These are phyloP conservation scores for Mercenaria mercenaria DNA, from an alignment of 1,140 invertebrate species.

Conservation along the genomic window DNA sequence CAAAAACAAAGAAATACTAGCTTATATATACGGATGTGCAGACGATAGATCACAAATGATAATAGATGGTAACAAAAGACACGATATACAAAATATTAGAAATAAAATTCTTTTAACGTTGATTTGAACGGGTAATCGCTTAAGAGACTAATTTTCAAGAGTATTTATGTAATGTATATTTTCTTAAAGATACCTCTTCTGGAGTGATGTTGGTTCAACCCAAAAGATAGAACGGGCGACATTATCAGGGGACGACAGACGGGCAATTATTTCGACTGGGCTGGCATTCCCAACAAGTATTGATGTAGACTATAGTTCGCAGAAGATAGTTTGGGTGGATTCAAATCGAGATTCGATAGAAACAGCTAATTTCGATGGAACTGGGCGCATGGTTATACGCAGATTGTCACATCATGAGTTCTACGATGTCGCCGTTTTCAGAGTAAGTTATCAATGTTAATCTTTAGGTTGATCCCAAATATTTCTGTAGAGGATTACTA, in stretches of 20 bases:
- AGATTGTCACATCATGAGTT: background rate
- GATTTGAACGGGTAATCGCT: no score
- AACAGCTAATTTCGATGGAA: conserved; percentile 13
- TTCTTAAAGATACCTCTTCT: conserved; percentile 22
- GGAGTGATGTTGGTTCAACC: conserved; percentile 35
- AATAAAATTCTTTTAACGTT: no score
- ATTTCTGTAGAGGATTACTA: no score
- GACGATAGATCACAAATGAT: no score
- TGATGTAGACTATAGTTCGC: background rate
- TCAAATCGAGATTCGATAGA: conserved; percentile 17
- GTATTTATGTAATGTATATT: no score
- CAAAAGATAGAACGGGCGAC: conserved; percentile 24
- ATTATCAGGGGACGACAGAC: background rate
- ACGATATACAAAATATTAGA: no score
- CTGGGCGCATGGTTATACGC: background rate
- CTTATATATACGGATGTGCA: no score
- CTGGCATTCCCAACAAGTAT: background rate
- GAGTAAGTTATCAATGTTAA: background rate
- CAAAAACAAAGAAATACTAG: no score
- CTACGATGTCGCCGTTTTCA: conserved; percentile 20
- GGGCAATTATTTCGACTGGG: conserved; percentile 3
- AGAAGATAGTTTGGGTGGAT: no score
- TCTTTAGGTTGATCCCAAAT: no score
- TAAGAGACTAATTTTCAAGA: no score
- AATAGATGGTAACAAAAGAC: no score